Evolutionary conservation across 2,888 invertebrate genomes (phyloP).

Genomic region (Dryobota labecula): DNA sequence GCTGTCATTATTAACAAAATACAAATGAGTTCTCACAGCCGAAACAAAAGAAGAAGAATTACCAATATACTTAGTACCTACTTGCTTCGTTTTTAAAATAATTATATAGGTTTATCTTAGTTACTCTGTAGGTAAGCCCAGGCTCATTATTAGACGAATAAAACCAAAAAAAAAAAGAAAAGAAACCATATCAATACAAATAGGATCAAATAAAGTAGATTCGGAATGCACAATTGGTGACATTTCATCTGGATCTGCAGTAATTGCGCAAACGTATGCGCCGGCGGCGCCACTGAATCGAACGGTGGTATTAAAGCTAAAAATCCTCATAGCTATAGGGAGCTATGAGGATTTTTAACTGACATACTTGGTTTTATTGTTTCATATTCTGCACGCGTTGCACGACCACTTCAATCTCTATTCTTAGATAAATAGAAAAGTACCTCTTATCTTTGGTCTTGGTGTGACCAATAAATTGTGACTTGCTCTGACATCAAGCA

Average conservation of each 20-base stretch:
- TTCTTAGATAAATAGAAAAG: neutral
- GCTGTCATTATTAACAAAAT: neutral
- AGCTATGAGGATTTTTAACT: neutral
- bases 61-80: too few species aligned
- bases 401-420: neutral
- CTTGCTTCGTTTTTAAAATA: too few species aligned
- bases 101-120: neutral
- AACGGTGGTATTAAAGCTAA: too few species aligned
- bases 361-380: neutral
- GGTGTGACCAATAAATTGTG: too few species aligned
- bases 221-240: conserved; percentile 55
- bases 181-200: conserved; percentile 30
- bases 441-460: too few species aligned
- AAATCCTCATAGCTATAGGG: too few species aligned
- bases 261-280: conserved; percentile 54
- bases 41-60: neutral
- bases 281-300: conserved; percentile 24
- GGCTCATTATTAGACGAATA: neutral
- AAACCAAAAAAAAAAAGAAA: conserved; percentile 1
- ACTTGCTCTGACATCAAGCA: too few species aligned
- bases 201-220: conserved; percentile 54
- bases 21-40: neutral
- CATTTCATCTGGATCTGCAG: conserved; percentile 46
- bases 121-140: neutral
- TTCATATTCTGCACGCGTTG: neutral